Percentiles rank a stretch among this genome's conserved stretches.
phyloP scores from a whole-genome alignment of 2,888 invertebrate species.

The Operophtera brumata region DNA sequence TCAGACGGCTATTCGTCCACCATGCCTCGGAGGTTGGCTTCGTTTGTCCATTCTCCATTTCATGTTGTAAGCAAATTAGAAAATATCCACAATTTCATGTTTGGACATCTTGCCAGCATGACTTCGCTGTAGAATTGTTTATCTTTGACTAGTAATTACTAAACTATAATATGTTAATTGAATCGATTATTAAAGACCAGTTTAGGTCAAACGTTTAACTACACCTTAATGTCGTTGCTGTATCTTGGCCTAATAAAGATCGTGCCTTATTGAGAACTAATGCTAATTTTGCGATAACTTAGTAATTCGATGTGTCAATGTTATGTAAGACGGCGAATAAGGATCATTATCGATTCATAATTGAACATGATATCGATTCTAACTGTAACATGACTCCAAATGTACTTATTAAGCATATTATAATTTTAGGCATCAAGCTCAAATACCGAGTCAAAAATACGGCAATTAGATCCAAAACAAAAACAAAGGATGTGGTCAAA shows the following conservation, averaged over 20 bases:
- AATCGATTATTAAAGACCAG: conserved; percentile 6
- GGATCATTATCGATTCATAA: not conserved
- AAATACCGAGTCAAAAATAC: too few relatives aligned
- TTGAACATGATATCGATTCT: not conserved
- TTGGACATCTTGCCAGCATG: not conserved
- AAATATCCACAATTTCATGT: too few relatives aligned
- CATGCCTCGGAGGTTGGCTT: too few relatives aligned
- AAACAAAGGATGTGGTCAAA: too few relatives aligned
- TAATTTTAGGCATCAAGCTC: too few relatives aligned
- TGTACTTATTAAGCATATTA: too few relatives aligned
- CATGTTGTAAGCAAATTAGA: too few relatives aligned
- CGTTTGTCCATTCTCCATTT: too few relatives aligned
- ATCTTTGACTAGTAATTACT: not conserved
- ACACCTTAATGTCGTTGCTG: conserved; percentile 4
- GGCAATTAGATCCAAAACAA: too few relatives aligned
- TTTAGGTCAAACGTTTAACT: conserved; percentile 14
- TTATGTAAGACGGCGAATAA: not conserved
- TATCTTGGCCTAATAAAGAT: conserved; percentile 8
- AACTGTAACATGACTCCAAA: too few relatives aligned
- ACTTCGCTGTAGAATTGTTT: not conserved
- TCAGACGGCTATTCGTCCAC: too few relatives aligned
- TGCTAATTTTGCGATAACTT: not conserved
- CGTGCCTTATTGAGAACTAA: not conserved
- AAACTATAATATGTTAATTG: conserved; percentile 11
- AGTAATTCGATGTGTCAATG: not conserved